phyloP scores from a whole-genome alignment of 64 coral and sea anemone genomes.

The Montipora efflorescens region DNA sequence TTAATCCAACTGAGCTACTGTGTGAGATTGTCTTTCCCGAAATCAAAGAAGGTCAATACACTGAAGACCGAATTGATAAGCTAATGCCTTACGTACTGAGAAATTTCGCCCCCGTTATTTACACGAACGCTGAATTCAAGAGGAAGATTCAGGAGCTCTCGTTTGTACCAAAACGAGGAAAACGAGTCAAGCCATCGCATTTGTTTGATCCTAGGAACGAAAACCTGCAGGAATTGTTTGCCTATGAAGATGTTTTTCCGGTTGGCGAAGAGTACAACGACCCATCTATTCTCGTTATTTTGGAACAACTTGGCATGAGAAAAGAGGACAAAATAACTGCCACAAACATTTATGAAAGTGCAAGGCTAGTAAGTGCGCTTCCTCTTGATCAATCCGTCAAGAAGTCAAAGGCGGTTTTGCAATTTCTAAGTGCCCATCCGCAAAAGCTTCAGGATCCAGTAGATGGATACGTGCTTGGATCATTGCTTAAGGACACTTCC shows the following conservation, averaged over 20 bases:
- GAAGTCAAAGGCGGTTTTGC: constrained; percentile 68
- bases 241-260: constrained; percentile 67
- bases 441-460: neutral
- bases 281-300: constrained; percentile 4
- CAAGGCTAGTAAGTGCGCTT: constrained; percentile 24
- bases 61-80: constrained; percentile 47
- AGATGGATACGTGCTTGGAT: neutral
- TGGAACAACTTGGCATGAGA: constrained; percentile 76
- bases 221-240: constrained; percentile 40
- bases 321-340: constrained; percentile 48
- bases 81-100: constrained; percentile 63
- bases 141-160: constrained; percentile 1
- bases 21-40: constrained; percentile 42
- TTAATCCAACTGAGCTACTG: constrained; percentile 36
- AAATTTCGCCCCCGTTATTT: constrained; percentile 22
- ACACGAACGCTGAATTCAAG: constrained; percentile 7
- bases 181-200: constrained; percentile 34
- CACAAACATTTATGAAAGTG: constrained; percentile 55
- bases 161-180: constrained; percentile 5
- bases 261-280: neutral
- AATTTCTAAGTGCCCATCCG: constrained; percentile 20
- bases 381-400: neutral
- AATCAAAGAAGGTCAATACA: neutral
- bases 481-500: neutral
- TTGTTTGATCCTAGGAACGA: constrained; percentile 73